Percentiles rank a stretch among this genome's conserved stretches.
Evolutionary conservation across 2,797 vertebrate genomes (phyloP).

Genomic region (Nyctibius grandis): DNA sequence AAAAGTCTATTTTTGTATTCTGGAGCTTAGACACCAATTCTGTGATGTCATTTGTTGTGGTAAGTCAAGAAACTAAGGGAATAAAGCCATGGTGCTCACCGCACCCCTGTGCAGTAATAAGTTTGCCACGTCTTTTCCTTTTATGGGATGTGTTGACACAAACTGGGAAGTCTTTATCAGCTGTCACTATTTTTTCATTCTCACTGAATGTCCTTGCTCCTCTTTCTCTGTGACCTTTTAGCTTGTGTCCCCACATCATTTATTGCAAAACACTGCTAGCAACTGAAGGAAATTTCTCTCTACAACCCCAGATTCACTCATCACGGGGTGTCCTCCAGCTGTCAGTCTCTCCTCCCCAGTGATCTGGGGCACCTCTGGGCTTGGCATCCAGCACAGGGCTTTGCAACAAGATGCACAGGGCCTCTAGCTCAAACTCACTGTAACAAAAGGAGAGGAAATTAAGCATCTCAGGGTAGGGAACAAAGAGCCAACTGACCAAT

Average conservation of each 20-base stretch:
- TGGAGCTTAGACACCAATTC: neutral
- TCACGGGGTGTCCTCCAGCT: accelerated
- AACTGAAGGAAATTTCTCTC: neutral
- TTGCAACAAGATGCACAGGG: accelerated
- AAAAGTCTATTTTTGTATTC: neutral
- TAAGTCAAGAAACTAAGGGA: neutral
- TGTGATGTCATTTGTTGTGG: neutral
- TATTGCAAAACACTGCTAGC: neutral
- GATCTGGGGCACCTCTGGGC: neutral
- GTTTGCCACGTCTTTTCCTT: neutral
- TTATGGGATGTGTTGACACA: neutral
- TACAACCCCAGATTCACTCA: neutral
- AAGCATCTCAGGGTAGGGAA: neutral
- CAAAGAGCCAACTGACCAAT: neutral
- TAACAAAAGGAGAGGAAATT: neutral
- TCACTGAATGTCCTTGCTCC: neutral
- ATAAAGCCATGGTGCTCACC: neutral
- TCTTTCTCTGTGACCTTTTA: neutral
- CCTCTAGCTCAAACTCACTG: neutral
- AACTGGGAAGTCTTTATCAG: neutral
- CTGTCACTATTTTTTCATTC: neutral
- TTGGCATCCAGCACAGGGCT: neutral
- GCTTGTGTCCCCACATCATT: neutral
- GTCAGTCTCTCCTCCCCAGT: neutral
- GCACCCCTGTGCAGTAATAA: neutral